These are phyloP conservation scores for Lumbricus terrestris DNA, from an alignment of 2,888 invertebrate species.

Conservation along the genomic window DNA sequence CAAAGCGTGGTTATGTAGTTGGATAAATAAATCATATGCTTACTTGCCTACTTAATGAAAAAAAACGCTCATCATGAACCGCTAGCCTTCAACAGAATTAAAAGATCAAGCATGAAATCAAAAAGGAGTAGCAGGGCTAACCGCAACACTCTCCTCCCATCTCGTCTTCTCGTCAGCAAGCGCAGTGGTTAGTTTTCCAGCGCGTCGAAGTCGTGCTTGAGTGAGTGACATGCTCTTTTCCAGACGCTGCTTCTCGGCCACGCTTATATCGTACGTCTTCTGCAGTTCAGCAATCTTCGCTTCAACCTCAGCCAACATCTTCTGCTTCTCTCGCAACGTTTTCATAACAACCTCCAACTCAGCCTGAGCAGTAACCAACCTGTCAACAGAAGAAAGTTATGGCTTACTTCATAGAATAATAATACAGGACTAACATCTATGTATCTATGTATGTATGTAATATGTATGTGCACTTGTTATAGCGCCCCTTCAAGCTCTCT, in stretches of 20 bases:
- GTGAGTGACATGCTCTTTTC: conserved; percentile 76
- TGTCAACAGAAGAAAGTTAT: conserved; percentile 29
- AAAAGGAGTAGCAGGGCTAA: conserved; percentile 49
- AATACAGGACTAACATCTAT: too few species aligned
- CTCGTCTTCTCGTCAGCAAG: conserved; percentile 81
- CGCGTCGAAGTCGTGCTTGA: conserved; percentile 75
- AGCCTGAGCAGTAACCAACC: conserved; percentile 67
- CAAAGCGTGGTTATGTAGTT: too few species aligned
- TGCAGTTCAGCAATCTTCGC: conserved; percentile 65
- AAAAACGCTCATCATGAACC: neutral
- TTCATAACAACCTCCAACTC: conserved; percentile 76
- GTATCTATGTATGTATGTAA: too few species aligned
- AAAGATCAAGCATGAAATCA: neutral
- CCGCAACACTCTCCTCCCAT: conserved; percentile 76
- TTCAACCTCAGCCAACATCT: conserved; percentile 78
- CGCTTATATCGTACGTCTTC: conserved; percentile 58
- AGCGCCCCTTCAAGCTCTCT: too few species aligned
- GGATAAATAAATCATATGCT: too few species aligned
- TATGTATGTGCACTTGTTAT: too few species aligned
- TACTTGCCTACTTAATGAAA: neutral
- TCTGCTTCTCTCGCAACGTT: conserved; percentile 76
- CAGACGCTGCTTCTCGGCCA: conserved; percentile 71
- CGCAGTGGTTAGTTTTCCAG: conserved; percentile 81
- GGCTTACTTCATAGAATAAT: too few species aligned
- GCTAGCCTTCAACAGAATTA: neutral